Conservation (phyloP, 2,888 invertebrate genomes). For the Ptychoptera albimana region DNA sequence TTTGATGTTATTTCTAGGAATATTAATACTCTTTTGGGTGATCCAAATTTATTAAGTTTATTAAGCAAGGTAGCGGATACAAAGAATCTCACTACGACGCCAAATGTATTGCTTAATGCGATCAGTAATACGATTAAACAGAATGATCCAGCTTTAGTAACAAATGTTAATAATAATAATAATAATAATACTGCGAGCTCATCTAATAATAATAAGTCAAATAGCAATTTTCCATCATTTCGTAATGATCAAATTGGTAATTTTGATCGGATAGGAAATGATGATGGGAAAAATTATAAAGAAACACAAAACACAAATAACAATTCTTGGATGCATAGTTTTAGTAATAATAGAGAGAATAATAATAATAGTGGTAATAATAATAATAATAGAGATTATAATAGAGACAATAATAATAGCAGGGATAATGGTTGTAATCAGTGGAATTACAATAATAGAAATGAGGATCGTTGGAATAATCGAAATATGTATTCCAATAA, state of each 20-base stretch:
- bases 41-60: slow-evolving; percentile 45
- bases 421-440: slow-evolving; percentile 4
- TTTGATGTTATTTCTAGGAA: slow-evolving; percentile 44
- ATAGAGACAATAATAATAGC: slow-evolving; percentile 1
- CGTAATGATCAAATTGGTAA: background rate
- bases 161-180: background rate
- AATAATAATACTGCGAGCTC: background rate
- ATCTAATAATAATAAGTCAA: background rate
- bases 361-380: no score
- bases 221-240: background rate
- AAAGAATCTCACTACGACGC: background rate
- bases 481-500: background rate
- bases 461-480: slow-evolving; percentile 2
- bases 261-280: background rate
- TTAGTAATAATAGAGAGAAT: no score
- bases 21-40: slow-evolving; percentile 43
- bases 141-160: background rate
- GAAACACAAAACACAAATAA: no score
- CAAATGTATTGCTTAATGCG: background rate
- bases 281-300: no score
- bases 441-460: slow-evolving; percentile 4
- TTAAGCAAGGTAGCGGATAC: slow-evolving; percentile 16
- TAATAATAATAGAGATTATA: background rate
- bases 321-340: no score
- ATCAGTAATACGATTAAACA: background rate